Evolutionary conservation across 2,797 vertebrate species (phyloP), one percentile per base, ranked within the genome.

Genomic region (Anas acuta): DNA sequence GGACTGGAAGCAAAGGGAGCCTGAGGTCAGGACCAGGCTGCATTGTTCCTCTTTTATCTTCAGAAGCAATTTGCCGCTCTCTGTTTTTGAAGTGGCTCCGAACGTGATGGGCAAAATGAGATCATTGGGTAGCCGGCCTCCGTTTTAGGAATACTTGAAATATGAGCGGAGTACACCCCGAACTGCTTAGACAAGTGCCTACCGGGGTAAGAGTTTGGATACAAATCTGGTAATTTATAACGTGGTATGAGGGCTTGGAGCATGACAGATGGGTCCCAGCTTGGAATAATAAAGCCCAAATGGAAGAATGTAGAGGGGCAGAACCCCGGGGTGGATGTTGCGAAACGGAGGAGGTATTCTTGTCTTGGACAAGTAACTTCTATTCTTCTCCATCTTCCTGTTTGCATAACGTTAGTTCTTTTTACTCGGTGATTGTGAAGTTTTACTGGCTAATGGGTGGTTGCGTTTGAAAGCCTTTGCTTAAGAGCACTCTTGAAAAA

Each of bases 21-120:
- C 85, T 23, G 69, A 93, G 96, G 94, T 96, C 94, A 91, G 92
- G 58, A 73, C 77, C 35, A 47, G 43, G 84, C 81, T 62, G 87
- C 75, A 78, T 90, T 94, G 95, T 92, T 95, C 66, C 95, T 41
- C 64, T 94, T 96, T 96, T 95, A 95, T 96, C 95, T 96, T 84
- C 89, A 80, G 20, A 93, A 95, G 92, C 84, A 89, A 95, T 93
- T 93, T 88, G 89, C 94, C 6, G 25, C 87, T 91, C 89, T 95
- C 76, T 61, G 54, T 14, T 90, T 88, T 82, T 32, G 51, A 89
- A 95, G 89, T 93, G 97, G 81, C 84, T 91, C 94, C 96, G 93
- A 83, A 93, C 1, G 3, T 87, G 95, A 94, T 90, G 86, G 91
- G 61, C 94, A 85, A 92, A 96, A 78, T 91, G 96, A 97, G 90